These are phyloP conservation scores for Holacanthus passer DNA, from an alignment of 2,113 vertebrate genomes.

Conservation along the genomic window DNA sequence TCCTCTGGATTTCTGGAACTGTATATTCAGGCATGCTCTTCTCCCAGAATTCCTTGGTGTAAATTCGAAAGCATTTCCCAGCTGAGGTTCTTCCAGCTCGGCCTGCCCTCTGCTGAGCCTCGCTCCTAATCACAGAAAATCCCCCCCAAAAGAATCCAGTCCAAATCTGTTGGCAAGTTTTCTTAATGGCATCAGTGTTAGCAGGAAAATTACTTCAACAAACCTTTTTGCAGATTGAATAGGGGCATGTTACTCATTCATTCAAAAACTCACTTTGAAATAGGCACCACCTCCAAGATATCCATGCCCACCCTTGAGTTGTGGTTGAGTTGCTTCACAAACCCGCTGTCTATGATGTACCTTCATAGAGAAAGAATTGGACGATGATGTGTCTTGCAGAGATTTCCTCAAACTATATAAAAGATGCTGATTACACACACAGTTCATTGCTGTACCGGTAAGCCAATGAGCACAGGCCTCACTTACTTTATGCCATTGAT, in stretches of 20 bases:
- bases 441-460: background rate
- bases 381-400: background rate
- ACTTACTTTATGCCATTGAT: constrained; percentile 94
- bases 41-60: constrained; percentile 94
- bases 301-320: constrained; percentile 95
- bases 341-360: constrained; percentile 96
- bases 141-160: background rate
- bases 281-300: constrained; percentile 95
- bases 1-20: constrained; percentile 95
- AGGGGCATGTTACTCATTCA: background rate
- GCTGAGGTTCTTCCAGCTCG: constrained; percentile 92
- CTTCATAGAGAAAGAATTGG: constrained; percentile 70
- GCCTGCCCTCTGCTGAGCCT: constrained; percentile 93
- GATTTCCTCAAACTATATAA: background rate
- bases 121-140: constrained; percentile 85
- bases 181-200: background rate
- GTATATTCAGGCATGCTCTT: constrained; percentile 95
- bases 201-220: background rate
- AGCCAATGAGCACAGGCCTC: background rate
- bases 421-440: background rate
- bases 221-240: background rate
- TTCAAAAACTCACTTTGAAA: constrained; percentile 92
- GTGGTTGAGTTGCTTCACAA: constrained; percentile 97
- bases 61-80: constrained; percentile 93
- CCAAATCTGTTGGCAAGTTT: background rate